Evolutionary conservation across 2,113 vertebrate genomes (phyloP), one percentile per base, ranked within the genome.

Genomic region (Empidonax traillii): DNA sequence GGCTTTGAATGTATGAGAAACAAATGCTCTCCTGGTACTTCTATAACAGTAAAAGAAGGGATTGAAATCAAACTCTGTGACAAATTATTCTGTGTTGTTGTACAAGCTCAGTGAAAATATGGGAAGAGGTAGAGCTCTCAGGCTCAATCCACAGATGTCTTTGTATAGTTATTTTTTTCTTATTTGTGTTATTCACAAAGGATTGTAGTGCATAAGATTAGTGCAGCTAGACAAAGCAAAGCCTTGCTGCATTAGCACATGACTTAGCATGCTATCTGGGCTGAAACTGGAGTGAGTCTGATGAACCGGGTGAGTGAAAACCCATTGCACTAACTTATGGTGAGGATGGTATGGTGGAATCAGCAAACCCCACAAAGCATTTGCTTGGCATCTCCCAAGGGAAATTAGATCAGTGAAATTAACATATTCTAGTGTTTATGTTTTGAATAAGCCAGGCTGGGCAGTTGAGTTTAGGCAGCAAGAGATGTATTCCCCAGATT

Each of bases 221-320:
- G 83, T 81, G 93, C 89, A 90, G 68, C 76, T 67, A 90, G 76
- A 74, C 35, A 90, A 86, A 81, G 52, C 30, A 94, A 93, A 96
- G 68, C 79, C 68, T 78, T 68, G 35, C 61, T 93, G 68, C 59
- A 72, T 81, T 90, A 90, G 27, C 35, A 63, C 56, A 77, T n/a
- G 30, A 47, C 47, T 86, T 80, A 80, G 21, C 68, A 55, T 27
- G 43, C 13, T 81, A 12, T 81, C 68, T 84, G 55, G 25, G 27
- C 51, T 66, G 79, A 79, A 28, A 20, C 43, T 78, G 52, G 52
- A 88, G 17, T 18, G 31, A 53, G 12, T 47, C 21, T 90, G 83
- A 71, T 46, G 39, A 90, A 30, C 27, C 7, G 37, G 16, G 8
- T 37, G 39, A 79, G 33, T 10, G 56, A 86, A 94, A 93, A 84